Percentiles rank a stretch among this genome's conserved stretches.
Evolutionary conservation across 2,113 vertebrate genomes (phyloP).

Genomic region (Upupa epops): DNA sequence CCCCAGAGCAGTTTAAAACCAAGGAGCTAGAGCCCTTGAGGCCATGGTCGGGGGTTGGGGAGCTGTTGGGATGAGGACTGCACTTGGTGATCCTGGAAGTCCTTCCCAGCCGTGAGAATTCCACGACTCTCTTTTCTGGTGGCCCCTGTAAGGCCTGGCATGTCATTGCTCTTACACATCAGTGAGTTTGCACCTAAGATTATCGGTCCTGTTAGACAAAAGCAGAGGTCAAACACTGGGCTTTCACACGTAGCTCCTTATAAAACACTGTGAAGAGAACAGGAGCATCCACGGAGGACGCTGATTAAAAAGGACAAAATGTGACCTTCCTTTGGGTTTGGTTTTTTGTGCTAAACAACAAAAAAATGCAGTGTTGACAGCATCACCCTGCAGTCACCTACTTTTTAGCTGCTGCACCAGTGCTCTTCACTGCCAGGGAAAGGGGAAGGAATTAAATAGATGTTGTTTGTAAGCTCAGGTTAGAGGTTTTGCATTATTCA

Average conservation of each 20-base stretch:
- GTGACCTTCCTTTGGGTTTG: background rate
- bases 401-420: background rate
- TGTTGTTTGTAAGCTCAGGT: slow-evolving; percentile 5
- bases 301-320: background rate
- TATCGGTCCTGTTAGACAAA: background rate
- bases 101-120: too few species aligned
- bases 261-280: background rate
- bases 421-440: background rate
- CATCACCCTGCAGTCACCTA: background rate
- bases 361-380: background rate
- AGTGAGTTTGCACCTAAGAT: background rate
- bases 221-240: background rate
- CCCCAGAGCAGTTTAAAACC: too few species aligned
- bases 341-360: background rate
- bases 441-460: background rate
- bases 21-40: too few species aligned
- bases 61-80: too few species aligned
- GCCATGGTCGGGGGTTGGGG: too few species aligned
- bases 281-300: background rate
- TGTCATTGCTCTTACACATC: background rate
- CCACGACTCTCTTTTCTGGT: too few species aligned
- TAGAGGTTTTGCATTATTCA: background rate
- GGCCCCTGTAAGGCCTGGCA: background rate
- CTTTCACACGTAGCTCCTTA: background rate
- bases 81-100: too few species aligned